Conservation (phyloP, 2,888 invertebrate species). For the Acholoe squamosa region DNA sequence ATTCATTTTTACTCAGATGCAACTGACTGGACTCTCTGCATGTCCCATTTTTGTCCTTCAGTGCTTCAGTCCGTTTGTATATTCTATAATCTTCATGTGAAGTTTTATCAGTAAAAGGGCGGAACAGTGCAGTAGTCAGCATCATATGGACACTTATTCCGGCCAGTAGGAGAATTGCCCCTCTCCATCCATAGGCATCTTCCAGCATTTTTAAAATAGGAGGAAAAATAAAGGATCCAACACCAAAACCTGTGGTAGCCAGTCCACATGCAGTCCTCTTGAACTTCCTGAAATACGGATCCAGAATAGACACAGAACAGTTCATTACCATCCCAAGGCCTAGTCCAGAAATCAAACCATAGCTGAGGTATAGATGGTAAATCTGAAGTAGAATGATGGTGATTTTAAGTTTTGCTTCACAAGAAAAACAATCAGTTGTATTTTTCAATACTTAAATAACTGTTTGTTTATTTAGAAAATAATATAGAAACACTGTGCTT, state of each 20-base stretch:
- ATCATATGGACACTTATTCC: slow-evolving; percentile 1
- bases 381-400: no score
- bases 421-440: no score
- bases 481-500: no score
- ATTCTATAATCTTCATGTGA: no score
- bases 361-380: not conserved
- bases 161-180: slow-evolving; percentile 12
- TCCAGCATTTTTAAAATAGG: not conserved
- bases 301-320: not conserved
- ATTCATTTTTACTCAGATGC: no score
- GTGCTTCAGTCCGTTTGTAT: no score
- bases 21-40: no score
- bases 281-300: slow-evolving; percentile 1
- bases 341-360: not conserved
- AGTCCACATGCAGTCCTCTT: slow-evolving; percentile 34
- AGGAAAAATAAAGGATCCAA: slow-evolving; percentile 41
- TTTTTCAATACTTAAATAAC: no score
- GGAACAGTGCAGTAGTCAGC: not conserved
- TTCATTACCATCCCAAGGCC: slow-evolving; percentile 35
- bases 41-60: no score
- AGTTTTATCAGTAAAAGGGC: not conserved
- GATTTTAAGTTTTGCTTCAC: no score
- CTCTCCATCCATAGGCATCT: slow-evolving; percentile 54
- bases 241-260: not conserved
- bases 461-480: no score